Percentiles rank a stretch among this genome's conserved stretches.
Conservation (phyloP, 2,113 vertebrate genomes). For the Verasper variegatus region DNA sequence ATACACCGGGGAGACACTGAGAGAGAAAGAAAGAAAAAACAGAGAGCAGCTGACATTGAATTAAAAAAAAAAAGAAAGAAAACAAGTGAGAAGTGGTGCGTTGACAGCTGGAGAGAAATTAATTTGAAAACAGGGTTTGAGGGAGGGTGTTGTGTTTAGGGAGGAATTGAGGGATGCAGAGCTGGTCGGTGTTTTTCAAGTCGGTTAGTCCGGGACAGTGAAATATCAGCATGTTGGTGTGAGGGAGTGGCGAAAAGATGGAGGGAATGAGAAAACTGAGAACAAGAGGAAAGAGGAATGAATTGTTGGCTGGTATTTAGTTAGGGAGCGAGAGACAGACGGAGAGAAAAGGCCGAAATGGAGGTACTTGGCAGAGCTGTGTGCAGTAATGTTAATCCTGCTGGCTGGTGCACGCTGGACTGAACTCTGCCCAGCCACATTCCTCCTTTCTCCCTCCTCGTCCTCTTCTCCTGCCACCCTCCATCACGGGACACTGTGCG, state of each 20-base stretch:
- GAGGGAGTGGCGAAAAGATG: constrained; percentile 14
- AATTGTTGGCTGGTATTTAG: constrained; percentile 50
- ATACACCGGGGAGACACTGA: constrained; percentile 48
- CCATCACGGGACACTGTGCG: constrained; percentile 41
- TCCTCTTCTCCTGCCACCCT: constrained; percentile 7
- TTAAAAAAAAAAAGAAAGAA: constrained; percentile 5
- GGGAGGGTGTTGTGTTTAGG: constrained; percentile 8
- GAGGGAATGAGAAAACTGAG: constrained; percentile 27
- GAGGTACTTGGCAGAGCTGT: constrained; percentile 39
- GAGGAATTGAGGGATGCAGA: constrained; percentile 12
- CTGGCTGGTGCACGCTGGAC: constrained; percentile 23
- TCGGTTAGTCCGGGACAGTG: constrained; percentile 25
- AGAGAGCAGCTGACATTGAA: not conserved
- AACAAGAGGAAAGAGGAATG: constrained; percentile 15
- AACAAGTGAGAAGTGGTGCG: constrained; percentile 43
- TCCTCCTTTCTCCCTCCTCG: constrained; percentile 23
- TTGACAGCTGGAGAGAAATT: constrained; percentile 47
- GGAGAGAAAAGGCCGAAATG: constrained; percentile 35
- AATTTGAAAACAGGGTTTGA: constrained; percentile 29
- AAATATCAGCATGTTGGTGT: constrained; percentile 32
- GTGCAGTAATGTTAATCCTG: constrained; percentile 51
- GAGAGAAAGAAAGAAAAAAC: constrained; percentile 18
- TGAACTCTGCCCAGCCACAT: constrained; percentile 23
- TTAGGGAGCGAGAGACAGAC: constrained; percentile 24
- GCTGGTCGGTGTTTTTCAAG: constrained; percentile 10